Evolutionary conservation across 2,797 vertebrate species (phyloP).

Genomic region (Bradypus variegatus): DNA sequence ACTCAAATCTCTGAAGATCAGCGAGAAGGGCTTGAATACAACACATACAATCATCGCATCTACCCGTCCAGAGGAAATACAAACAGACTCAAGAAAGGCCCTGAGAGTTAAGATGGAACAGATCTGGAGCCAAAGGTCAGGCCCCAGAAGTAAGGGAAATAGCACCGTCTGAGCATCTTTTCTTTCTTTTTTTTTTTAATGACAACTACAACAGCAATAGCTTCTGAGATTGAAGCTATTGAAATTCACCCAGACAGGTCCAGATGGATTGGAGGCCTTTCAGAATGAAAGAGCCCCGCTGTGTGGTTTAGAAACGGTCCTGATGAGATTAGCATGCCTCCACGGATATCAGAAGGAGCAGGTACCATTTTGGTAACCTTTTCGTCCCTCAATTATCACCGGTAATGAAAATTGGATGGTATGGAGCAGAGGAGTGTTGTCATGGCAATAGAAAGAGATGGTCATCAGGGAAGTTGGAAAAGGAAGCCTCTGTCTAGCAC

Average conservation of each 20-base stretch:
- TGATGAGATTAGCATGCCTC: conserved; percentile 36
- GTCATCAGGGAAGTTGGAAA: not conserved
- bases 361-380: not conserved
- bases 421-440: conserved; percentile 3
- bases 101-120: conserved; percentile 15
- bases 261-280: not conserved
- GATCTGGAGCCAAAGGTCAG: conserved; percentile 7
- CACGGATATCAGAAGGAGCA: not conserved
- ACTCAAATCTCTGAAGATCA: conserved; percentile 44
- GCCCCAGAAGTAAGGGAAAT: not conserved
- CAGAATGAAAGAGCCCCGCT: conserved; percentile 4
- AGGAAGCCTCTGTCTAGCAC: not conserved
- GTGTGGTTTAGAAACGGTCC: not conserved
- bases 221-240: not conserved
- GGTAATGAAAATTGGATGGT: not conserved
- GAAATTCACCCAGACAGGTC: conserved; percentile 17
- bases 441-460: conserved; percentile 4
- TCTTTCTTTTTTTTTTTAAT: not conserved
- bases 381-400: conserved; percentile 7
- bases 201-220: not conserved
- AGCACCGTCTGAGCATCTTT: not conserved
- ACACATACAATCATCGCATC: not conserved
- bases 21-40: not conserved
- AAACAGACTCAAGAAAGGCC: conserved; percentile 15
- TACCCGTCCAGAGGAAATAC: not conserved